Evolutionary conservation across 1,140 invertebrate genomes (phyloP).

Genomic region (Eupristina koningsbergeri): DNA sequence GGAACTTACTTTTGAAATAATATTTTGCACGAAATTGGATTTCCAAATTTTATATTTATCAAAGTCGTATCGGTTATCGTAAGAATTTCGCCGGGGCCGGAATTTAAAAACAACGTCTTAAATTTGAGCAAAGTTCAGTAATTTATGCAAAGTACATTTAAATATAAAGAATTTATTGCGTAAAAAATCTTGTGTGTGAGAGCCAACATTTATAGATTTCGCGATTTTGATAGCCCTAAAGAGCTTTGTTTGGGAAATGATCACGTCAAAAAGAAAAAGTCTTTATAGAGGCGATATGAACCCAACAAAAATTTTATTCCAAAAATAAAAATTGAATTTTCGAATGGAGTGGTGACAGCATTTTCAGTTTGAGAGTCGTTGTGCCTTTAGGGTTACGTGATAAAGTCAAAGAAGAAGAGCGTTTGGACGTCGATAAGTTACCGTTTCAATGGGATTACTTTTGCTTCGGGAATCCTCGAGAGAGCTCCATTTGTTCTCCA

Average conservation of each 20-base stretch:
- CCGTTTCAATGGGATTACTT: slow-evolving; percentile 50
- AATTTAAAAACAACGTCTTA: not conserved
- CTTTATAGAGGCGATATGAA: not conserved
- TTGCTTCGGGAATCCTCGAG: slow-evolving; percentile 36
- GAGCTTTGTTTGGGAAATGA: not conserved
- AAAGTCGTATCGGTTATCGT: not conserved
- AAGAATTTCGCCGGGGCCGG: not conserved
- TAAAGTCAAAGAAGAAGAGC: not conserved
- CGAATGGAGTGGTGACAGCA: slow-evolving; percentile 9
- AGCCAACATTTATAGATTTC: not conserved
- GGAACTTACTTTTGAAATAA: not conserved
- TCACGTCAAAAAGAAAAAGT: not conserved
- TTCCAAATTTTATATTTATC: not conserved
- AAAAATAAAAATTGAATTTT: not conserved
- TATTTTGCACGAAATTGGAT: not conserved
- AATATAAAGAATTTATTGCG: not conserved
- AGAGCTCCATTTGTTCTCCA: slow-evolving; percentile 47
- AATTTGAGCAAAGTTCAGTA: not conserved
- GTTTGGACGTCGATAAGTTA: slow-evolving; percentile 49
- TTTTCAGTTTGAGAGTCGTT: not conserved
- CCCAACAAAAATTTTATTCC: not conserved
- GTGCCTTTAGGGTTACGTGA: slow-evolving; percentile 18
- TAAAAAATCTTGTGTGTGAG: too few relatives aligned
- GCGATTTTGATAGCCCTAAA: not conserved
- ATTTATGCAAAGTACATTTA: not conserved